Conservation (phyloP, 2,797 vertebrate genomes). For the Anabas testudineus region DNA sequence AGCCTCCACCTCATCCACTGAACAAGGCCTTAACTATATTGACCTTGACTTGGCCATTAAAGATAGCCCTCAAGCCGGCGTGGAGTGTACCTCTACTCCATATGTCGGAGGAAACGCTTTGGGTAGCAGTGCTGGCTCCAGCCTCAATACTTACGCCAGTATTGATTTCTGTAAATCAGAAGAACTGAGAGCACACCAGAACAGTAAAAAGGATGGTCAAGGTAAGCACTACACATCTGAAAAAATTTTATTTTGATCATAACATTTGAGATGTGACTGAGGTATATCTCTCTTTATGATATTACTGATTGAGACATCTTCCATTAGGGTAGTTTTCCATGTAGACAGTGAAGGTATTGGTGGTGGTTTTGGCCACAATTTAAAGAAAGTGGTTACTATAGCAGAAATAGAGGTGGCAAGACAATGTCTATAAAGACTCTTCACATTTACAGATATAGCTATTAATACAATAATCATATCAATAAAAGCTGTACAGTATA, state of each 20-base stretch:
- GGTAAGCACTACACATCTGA: slow-evolving; percentile 64
- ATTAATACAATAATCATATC: neutral
- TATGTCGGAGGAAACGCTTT: slow-evolving; percentile 71
- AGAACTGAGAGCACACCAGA: slow-evolving; percentile 83
- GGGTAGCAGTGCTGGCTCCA: slow-evolving; percentile 66
- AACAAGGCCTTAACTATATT: slow-evolving; percentile 88
- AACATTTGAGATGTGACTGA: slow-evolving; percentile 8
- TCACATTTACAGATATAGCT: neutral
- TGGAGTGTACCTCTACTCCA: slow-evolving; percentile 74
- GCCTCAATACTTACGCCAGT: slow-evolving; percentile 86
- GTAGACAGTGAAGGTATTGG: neutral
- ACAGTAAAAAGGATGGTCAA: slow-evolving; percentile 82
- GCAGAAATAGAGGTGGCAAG: neutral
- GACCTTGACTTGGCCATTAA: slow-evolving; percentile 86
- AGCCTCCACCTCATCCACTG: slow-evolving; percentile 74
- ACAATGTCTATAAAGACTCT: neutral
- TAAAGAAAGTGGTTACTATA: neutral
- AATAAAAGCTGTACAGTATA: neutral
- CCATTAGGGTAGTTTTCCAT: neutral
- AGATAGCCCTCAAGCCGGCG: slow-evolving; percentile 75
- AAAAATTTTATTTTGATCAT: slow-evolving; percentile 7
- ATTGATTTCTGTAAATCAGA: slow-evolving; percentile 89
- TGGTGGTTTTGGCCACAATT: too few species aligned
- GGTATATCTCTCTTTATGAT: neutral
- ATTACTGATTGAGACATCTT: neutral